Evolutionary conservation across 2,888 invertebrate species (phyloP).

Genomic region (Euspilapteryx auroguttella): DNA sequence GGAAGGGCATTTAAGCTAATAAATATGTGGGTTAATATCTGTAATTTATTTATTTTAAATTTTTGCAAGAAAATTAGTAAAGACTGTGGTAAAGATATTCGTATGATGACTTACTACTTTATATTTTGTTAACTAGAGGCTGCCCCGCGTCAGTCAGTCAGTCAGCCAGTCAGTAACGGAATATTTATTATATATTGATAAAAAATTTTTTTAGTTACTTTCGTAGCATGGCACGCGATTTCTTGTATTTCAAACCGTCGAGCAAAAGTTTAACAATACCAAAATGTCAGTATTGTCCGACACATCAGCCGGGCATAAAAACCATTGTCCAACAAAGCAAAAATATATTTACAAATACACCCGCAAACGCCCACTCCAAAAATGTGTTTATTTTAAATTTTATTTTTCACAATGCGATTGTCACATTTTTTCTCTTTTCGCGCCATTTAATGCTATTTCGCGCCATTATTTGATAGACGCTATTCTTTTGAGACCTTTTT

Average conservation of each 20-base stretch:
- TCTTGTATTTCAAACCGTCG: too few relatives aligned
- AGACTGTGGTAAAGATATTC: neutral
- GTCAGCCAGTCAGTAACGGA: too few relatives aligned
- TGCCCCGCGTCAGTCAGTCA: too few relatives aligned
- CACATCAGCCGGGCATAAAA: slow-evolving; percentile 6
- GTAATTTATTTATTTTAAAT: slow-evolving; percentile 1
- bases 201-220: too few relatives aligned
- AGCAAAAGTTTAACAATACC: neutral
- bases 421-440: slow-evolving; percentile 48
- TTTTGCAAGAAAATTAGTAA: neutral
- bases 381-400: slow-evolving; percentile 58
- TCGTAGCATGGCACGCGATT: too few relatives aligned
- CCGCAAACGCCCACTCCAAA: slow-evolving; percentile 52
- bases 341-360: slow-evolving; percentile 57
- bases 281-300: too few relatives aligned
- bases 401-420: slow-evolving; percentile 33
- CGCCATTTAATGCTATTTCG: slow-evolving; percentile 55
- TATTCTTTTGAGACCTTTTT: slow-evolving; percentile 15
- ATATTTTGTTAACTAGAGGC: too few relatives aligned
- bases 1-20: too few relatives aligned
- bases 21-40: slow-evolving; percentile 1
- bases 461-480: slow-evolving; percentile 15
- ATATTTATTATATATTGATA: too few relatives aligned
- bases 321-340: slow-evolving; percentile 34
- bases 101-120: neutral